Evolutionary conservation across 2,888 invertebrate genomes (phyloP), one percentile per base, ranked within the genome.

Genomic region (Acanthosepion lycidas): DNA sequence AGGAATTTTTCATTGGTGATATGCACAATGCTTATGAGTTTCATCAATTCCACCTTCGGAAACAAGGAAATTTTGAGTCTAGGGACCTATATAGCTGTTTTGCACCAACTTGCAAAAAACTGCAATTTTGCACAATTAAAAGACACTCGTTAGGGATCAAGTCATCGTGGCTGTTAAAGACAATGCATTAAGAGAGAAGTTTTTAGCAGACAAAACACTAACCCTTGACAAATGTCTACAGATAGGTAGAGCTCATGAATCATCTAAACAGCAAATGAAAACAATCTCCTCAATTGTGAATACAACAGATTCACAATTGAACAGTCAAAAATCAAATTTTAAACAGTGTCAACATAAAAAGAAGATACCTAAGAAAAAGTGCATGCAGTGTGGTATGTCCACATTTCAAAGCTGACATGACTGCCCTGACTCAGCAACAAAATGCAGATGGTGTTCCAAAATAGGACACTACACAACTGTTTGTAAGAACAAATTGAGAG

Each of bases 371-470:
- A 3, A 42, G 42, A 42, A 42, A 42, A 42, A 42, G 51, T 53
- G 51, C 51, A 93, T 91, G 55, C 15, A 4, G 6, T 78, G 42
- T 59, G 64, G 42, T 42, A 94, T 48, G 94, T 26, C 12, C 5
- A 23, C n/a, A 49, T 48, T 93, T 64, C 91, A 95, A 26, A n/a
- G 26, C n/a, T 91, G 42, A 42, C 42, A 42, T 42, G 42, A 94
- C 28, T 94, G 94, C 55, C 92, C 94, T 53, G 92, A 94, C 15
- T 78, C n/a, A 33, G 94, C 91, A 15, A 49, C 93, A 64, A 33
- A 33, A 94, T 95, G 94, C 94, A 94, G 49, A 42, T 59, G 78
- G 23, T 94, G 95, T 92, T 51, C 48, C n/a, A 94, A 92, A 91
- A 94, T 78, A 92, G 94, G 94, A 91, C 94, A 94, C 94, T 94